These are phyloP conservation scores for Leguminivora glycinivorella DNA, from an alignment of 1,140 invertebrate species.

Conservation along the genomic window DNA sequence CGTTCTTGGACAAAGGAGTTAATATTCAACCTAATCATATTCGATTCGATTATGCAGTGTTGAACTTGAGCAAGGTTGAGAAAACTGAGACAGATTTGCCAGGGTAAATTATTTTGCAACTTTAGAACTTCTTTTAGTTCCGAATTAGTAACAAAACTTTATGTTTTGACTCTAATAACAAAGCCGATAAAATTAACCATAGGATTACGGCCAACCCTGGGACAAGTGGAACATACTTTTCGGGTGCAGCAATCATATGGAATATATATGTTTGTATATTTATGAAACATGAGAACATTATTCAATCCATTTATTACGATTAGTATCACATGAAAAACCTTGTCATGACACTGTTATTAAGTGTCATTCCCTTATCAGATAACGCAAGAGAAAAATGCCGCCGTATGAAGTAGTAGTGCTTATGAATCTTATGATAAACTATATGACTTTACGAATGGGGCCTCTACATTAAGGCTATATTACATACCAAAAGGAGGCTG, in stretches of 20 bases:
- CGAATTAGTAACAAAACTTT: no score
- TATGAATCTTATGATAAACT: background rate
- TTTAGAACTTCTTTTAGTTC: no score
- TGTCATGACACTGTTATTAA: constrained; percentile 40
- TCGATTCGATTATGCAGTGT: background rate
- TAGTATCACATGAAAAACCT: constrained; percentile 29
- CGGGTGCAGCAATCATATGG: no score
- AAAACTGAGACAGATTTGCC: no score
- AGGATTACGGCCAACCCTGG: no score
- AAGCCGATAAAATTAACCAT: no score
- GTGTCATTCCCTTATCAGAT: constrained; percentile 51
- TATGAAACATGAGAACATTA: background rate
- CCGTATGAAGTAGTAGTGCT: background rate
- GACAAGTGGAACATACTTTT: no score
- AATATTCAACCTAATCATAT: background rate
- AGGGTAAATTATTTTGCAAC: no score
- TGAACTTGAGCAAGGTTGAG: background rate
- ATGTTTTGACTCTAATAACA: no score
- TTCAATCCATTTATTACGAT: background rate
- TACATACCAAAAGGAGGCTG: background rate
- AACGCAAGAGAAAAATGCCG: constrained; percentile 41
- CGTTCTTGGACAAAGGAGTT: background rate
- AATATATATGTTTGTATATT: background rate
- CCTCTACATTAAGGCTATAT: background rate
- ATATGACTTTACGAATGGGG: background rate